Evolutionary conservation across 2,797 vertebrate genomes (phyloP).

Genomic region (Tenualosa ilisha): DNA sequence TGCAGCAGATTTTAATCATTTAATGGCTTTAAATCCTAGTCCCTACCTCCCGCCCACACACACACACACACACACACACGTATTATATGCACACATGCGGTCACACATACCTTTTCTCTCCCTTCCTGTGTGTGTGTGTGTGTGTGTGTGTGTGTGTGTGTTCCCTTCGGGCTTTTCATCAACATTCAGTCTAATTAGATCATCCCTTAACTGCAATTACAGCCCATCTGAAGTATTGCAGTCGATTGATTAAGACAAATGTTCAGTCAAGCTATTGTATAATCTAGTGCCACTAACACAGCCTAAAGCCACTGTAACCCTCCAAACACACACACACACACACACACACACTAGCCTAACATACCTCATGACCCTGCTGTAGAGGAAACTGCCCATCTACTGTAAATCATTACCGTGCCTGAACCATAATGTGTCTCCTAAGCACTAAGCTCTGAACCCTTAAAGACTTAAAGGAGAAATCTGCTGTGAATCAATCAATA

Average conservation of each 20-base stretch:
- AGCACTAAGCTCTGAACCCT: too few relatives aligned
- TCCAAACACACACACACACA: too few relatives aligned
- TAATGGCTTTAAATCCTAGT: conserved; percentile 44
- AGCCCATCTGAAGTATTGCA: background rate
- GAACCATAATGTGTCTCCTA: too few relatives aligned
- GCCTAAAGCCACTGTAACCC: too few relatives aligned
- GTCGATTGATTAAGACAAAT: background rate
- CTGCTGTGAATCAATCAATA: too few relatives aligned
- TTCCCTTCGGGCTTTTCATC: background rate
- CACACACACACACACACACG: background rate
- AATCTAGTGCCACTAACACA: background rate
- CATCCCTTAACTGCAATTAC: background rate
- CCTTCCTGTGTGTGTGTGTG: background rate
- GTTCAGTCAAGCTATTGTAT: background rate
- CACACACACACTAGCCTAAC: too few relatives aligned
- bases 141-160: background rate
- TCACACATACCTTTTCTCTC: too few relatives aligned
- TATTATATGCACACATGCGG: too few relatives aligned
- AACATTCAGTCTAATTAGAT: background rate
- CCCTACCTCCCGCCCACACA: background rate
- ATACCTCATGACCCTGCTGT: too few relatives aligned
- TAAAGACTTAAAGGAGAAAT: too few relatives aligned
- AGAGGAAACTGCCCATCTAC: too few relatives aligned
- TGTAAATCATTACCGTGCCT: too few relatives aligned
- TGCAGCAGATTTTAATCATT: conserved; percentile 45